These are phyloP conservation scores for Gyps fulvus DNA, from an alignment of 2,113 vertebrate genomes.

Conservation along the genomic window DNA sequence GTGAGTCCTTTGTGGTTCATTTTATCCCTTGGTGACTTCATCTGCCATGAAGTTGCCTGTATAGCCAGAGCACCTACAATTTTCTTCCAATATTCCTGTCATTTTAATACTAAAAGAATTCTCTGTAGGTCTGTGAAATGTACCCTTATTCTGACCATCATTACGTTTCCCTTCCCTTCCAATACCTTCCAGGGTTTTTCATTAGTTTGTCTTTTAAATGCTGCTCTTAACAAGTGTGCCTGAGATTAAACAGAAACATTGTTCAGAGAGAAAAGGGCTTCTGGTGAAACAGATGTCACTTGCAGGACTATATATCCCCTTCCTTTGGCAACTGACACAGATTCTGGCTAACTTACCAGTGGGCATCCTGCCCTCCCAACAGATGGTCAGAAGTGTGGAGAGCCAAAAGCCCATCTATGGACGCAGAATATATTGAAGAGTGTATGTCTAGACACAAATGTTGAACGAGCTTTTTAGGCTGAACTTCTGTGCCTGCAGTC, in stretches of 20 bases:
- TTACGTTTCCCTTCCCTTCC: background rate
- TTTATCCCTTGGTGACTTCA: background rate
- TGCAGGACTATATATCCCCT: background rate
- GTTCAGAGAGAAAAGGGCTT: slow-evolving; percentile 1
- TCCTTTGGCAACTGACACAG: slow-evolving; percentile 13
- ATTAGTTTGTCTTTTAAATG: background rate
- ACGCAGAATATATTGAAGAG: background rate
- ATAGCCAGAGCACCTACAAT: background rate
- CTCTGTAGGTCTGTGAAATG: background rate
- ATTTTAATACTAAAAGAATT: background rate
- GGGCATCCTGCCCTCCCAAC: slow-evolving; percentile 36
- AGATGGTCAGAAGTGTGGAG: slow-evolving; percentile 14
- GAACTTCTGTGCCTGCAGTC: background rate
- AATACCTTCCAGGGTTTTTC: background rate
- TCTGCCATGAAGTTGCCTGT: background rate
- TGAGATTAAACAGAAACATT: slow-evolving; percentile 13
- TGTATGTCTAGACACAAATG: background rate
- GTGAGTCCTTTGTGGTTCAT: background rate
- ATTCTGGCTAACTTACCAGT: slow-evolving; percentile 11
- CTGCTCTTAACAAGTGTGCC: background rate
- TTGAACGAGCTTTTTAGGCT: background rate
- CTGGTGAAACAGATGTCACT: slow-evolving; percentile 35
- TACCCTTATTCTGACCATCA: background rate
- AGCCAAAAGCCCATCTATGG: background rate
- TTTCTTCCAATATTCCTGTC: background rate